Evolutionary conservation across 1,140 invertebrate species (phyloP).

Genomic region (Euwallacea similis): DNA sequence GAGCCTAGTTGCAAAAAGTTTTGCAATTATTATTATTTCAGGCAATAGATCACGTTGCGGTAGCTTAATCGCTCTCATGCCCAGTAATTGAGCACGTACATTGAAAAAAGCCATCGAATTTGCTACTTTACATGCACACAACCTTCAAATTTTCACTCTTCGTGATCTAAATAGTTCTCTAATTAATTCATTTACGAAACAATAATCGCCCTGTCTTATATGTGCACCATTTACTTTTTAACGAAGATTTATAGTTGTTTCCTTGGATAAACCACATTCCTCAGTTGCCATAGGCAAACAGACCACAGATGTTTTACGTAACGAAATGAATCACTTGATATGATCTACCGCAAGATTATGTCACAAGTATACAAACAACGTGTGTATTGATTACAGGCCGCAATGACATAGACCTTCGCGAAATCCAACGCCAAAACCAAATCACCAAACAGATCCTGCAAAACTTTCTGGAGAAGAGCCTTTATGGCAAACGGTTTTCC

Average conservation of each 20-base stretch:
- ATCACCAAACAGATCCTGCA: constrained; percentile 72
- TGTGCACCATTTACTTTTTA: constrained; percentile 1
- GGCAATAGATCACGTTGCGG: too few species aligned
- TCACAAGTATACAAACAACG: not conserved
- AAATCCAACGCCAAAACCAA: constrained; percentile 68
- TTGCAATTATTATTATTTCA: too few species aligned
- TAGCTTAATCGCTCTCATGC: too few species aligned
- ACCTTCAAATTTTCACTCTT: too few species aligned
- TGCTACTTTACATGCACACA: too few species aligned
- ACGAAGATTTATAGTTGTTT: constrained; percentile 19
- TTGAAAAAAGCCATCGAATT: too few species aligned
- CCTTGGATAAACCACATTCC: not conserved
- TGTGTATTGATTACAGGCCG: not conserved
- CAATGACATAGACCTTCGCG: constrained; percentile 54
- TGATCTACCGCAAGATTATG: not conserved
- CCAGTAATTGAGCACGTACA: too few species aligned
- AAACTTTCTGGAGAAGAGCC: constrained; percentile 66
- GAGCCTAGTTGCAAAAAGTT: too few species aligned
- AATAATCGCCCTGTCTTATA: not conserved
- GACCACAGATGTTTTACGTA: not conserved
- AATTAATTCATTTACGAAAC: not conserved
- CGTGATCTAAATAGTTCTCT: too few species aligned
- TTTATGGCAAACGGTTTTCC: constrained; percentile 58
- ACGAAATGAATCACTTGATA: not conserved
- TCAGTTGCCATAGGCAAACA: not conserved